Evolutionary conservation across 1,140 invertebrate genomes (phyloP).

Genomic region (Cydia strobilella): DNA sequence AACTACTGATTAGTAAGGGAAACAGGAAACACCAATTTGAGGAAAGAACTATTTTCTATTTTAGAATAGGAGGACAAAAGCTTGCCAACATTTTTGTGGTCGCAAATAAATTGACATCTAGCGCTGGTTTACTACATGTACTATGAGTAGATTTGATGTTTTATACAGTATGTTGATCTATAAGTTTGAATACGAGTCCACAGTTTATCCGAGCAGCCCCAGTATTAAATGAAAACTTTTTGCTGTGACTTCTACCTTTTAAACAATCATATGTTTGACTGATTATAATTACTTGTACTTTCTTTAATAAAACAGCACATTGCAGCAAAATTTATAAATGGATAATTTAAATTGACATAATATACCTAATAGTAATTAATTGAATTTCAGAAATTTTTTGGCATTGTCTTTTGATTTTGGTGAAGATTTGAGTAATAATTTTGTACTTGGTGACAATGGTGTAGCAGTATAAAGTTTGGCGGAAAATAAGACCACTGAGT

Average conservation of each 20-base stretch:
- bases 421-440: neutral
- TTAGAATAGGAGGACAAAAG: conserved; percentile 25
- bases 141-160: conserved; percentile 18
- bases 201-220: conserved; percentile 1
- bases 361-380: neutral
- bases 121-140: conserved; percentile 1
- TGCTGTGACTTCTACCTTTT: neutral
- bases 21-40: conserved; percentile 38
- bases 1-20: conserved; percentile 34
- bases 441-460: conserved; percentile 17
- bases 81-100: conserved; percentile 20
- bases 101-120: neutral
- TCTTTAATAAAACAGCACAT: conserved; percentile 6
- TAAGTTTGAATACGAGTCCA: neutral
- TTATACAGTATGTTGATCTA: neutral
- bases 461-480: neutral
- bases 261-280: neutral
- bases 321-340: conserved; percentile 19
- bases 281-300: neutral
- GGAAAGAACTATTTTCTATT: conserved; percentile 35
- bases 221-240: conserved; percentile 9
- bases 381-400: neutral
- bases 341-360: neutral
- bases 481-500: neutral
- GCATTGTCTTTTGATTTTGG: neutral